Base-by-base conservation (phyloP, 2,888 invertebrate species). In the Teleiodes luculella region DNA sequence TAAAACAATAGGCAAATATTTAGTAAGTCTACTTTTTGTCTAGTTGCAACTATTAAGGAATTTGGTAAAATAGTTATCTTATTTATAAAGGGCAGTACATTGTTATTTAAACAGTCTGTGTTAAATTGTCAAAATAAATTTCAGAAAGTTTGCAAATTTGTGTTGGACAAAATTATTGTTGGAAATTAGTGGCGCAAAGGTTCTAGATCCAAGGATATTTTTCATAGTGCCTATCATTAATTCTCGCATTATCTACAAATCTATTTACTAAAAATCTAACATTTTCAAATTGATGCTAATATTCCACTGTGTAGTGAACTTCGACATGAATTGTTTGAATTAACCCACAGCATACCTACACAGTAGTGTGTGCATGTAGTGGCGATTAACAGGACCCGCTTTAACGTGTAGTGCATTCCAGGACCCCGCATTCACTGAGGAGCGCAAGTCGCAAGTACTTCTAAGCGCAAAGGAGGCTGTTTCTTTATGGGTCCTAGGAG, bases 391-490 rank as follows among this genome's bases (percentile, higher is more conserved):
- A 73, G 68, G 63, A 70, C 72, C 74, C 70, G 86, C 85, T 86
- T 84, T 87, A 87, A 88, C 76, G 66, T 85, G 77, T 86, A 89
- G 86, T 90, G 91, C 90, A 87, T 93, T 91, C 70, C 92, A 94
- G 94, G 94, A 93, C 86, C 88, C 92, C 88, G 92, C 92, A 88
- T 93, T 92, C 91, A 91, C 92, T 88, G 91, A 84, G 88, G 91
- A 91, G 88, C 87, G 85, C 82, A 93, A 92, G 91, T 92, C 92
- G 90, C 93, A 94, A 92, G 94, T 93, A 92, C 94, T 96, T 91
- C 94, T 96, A 91, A 96, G 95, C 91, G 95, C 95, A 92, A 95
- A 95, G 94, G 96, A 96, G 94, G 96, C 96, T 92, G 95, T 96
- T 92, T 95, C 96, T 90, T 94, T 96, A 90, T 96, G 96, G 96